Evolutionary conservation across 2,113 vertebrate species (phyloP).

Genomic region (Cranoglanis bouderius): DNA sequence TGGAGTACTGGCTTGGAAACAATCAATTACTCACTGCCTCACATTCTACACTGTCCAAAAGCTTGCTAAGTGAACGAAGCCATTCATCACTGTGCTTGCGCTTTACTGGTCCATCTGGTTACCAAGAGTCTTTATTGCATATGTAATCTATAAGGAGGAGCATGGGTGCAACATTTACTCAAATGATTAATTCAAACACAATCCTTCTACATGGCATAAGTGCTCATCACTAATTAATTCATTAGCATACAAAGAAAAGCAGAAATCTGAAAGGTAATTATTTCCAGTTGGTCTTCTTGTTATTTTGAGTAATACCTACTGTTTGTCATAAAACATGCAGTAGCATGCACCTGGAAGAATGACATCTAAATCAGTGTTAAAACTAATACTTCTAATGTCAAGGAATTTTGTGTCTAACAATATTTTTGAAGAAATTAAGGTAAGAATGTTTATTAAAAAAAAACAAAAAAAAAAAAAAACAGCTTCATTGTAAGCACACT

Average conservation of each 20-base stretch:
- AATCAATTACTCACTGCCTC: constrained; percentile 41
- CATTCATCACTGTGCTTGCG: constrained; percentile 32
- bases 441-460: constrained; percentile 38
- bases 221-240: too few relatives aligned
- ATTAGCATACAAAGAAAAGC: not conserved
- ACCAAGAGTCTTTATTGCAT: constrained; percentile 11
- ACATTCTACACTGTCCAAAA: constrained; percentile 27
- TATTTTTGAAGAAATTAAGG: not conserved
- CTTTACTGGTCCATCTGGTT: constrained; percentile 36
- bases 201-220: not conserved
- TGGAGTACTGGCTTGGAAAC: not conserved
- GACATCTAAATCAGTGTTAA: not conserved
- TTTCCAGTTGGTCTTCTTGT: not conserved
- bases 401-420: not conserved
- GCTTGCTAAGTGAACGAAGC: constrained; percentile 13
- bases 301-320: not conserved
- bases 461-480: constrained; percentile 21
- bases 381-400: not conserved
- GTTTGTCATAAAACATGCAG: not conserved
- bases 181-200: not conserved
- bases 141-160: not conserved
- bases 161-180: not conserved
- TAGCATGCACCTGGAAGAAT: not conserved
- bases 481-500: constrained; percentile 24
- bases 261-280: not conserved